Evolutionary conservation across 1,140 invertebrate genomes (phyloP).

Genomic region (Papilio polyxenes): DNA sequence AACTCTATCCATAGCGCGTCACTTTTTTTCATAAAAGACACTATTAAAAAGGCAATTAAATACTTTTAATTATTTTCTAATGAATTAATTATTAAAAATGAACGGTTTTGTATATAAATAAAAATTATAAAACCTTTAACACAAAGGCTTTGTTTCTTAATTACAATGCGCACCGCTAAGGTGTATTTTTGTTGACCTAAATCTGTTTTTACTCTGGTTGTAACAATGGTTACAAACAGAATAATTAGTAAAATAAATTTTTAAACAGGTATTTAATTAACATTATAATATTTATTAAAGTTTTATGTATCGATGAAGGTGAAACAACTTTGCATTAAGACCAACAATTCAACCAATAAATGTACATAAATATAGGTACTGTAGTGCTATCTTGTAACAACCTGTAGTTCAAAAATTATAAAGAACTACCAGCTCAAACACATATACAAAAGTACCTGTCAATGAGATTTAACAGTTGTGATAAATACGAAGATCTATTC

Average conservation of each 20-base stretch:
- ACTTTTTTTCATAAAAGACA: neutral
- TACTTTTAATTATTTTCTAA: neutral
- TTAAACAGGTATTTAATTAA: neutral
- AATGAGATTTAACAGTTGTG: no score
- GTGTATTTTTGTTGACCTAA: slow-evolving; percentile 2
- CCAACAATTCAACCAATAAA: no score
- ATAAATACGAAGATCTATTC: no score
- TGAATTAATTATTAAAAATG: neutral
- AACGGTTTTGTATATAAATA: neutral
- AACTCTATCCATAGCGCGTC: no score
- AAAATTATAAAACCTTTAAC: neutral
- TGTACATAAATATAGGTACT: no score
- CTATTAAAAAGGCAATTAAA: neutral
- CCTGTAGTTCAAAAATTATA: no score
- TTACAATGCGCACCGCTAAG: neutral
- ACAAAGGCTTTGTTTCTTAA: slow-evolving; percentile 6
- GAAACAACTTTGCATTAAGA: no score
- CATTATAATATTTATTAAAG: neutral
- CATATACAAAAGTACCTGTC: no score
- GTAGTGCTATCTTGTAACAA: no score
- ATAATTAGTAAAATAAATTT: neutral
- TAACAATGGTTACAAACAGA: neutral
- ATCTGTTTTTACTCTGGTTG: neutral
- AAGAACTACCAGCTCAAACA: no score
- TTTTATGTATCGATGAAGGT: no score